Evolutionary conservation across 2,888 invertebrate species (phyloP).

Genomic region (Cephus pulcher): DNA sequence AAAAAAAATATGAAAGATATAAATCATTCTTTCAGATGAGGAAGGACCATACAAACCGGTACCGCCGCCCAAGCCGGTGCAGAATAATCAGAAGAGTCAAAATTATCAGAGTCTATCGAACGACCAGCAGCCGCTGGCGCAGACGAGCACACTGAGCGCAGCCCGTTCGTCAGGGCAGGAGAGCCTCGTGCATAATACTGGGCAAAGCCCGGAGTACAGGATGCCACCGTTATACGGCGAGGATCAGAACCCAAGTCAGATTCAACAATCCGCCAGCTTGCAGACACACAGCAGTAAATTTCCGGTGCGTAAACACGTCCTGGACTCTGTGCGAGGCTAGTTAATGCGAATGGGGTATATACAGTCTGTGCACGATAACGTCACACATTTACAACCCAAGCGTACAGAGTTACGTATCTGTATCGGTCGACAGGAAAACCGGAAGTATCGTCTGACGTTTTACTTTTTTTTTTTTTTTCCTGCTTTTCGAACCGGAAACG

Average conservation of each 20-base stretch:
- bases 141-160: conserved; percentile 69
- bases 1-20: not conserved
- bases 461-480: not conserved
- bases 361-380: not conserved
- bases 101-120: conserved; percentile 18
- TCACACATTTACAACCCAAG: not conserved
- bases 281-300: conserved; percentile 85
- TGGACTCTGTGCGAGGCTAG: not conserved
- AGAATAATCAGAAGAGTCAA: conserved; percentile 53
- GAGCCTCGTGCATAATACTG: conserved; percentile 62
- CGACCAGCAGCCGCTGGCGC: conserved; percentile 50
- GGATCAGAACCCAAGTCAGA: conserved; percentile 66
- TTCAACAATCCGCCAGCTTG: conserved; percentile 66
- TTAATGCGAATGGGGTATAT: not conserved
- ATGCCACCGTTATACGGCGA: conserved; percentile 64
- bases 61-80: conserved; percentile 73
- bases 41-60: conserved; percentile 73
- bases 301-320: conserved; percentile 69
- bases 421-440: not conserved
- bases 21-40: conserved; percentile 65
- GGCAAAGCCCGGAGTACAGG: conserved; percentile 57
- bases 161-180: conserved; percentile 65
- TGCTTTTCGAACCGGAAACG: not conserved
- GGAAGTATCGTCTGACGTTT: not conserved
- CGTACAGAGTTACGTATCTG: no score